These are phyloP conservation scores for Cephus spinipes DNA, from an alignment of 2,888 invertebrate species.

Conservation along the genomic window DNA sequence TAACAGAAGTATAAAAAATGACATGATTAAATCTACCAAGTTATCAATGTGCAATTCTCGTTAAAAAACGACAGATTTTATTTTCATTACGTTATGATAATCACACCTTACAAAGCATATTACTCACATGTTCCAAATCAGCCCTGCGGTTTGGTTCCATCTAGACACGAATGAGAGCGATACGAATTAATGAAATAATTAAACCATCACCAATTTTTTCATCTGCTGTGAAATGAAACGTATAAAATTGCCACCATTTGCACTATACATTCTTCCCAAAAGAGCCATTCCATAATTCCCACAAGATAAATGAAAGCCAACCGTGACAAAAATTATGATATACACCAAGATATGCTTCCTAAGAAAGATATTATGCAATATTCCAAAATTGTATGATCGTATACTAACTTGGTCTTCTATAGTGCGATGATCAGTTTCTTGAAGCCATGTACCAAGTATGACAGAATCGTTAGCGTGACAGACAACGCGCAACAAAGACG, in stretches of 20 bases:
- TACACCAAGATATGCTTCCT: neutral
- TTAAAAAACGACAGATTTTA: constrained; percentile 10
- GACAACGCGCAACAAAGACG: constrained; percentile 82
- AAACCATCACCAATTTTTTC: neutral
- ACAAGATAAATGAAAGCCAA: neutral
- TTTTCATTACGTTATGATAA: neutral
- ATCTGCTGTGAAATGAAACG: neutral
- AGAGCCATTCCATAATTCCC: neutral
- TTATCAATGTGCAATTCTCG: constrained; percentile 29
- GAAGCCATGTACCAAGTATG: constrained; percentile 93
- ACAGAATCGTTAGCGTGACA: constrained; percentile 92
- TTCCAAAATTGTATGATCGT: neutral
- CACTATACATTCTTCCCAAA: neutral
- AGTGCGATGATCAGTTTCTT: constrained; percentile 95
- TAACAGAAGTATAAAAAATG: neutral
- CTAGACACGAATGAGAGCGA: constrained; percentile 68
- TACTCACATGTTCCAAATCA: constrained; percentile 86
- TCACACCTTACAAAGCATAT: constrained; percentile 46
- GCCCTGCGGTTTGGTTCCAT: constrained; percentile 87
- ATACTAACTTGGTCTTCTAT: constrained; percentile 93
- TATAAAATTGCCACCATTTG: neutral
- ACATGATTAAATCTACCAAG: neutral
- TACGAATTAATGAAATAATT: constrained; percentile 21
- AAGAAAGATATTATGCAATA: neutral
- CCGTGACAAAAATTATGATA: neutral